Base-by-base conservation (phyloP, 2,888 invertebrate genomes). In the Dasypogon diadema region DNA sequence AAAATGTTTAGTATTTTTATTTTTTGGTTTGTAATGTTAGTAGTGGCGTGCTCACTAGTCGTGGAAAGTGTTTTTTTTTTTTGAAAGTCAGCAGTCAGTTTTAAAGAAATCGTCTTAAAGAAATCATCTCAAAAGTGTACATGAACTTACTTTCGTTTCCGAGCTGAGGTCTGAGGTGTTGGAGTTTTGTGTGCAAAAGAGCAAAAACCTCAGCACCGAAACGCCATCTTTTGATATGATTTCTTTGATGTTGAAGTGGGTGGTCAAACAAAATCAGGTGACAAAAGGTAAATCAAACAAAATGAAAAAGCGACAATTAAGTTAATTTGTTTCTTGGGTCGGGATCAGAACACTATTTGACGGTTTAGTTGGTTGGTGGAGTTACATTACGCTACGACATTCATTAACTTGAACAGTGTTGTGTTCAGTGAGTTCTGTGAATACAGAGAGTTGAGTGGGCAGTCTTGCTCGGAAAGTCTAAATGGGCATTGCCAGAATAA, bases 381-480 rank as follows among this genome's bases (percentile, higher is more conserved):
- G 37, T 37, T 60, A 16, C 37, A 37, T 18, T 48, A 68, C 65
- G 24, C 65, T 68, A 68, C 65, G 24, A 48, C 54, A 70, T 70
- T 70, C 70, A 48, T 54, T 22, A 68, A 70, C 24, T 70, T 54
- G 54, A 70, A 70, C 22, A 54, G 51, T 70, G 70, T 70, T 70
- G 70, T 70, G 70, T 70, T 70, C 70, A 54, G 70, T 70, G 70
- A 70, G 54, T 70, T 70, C 34, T 70, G 54, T 70, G 30, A 70
- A 46, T 68, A 70, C 54, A 70, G 70, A 54, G 48, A 48, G 10
- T 68, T 46, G 48, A 68, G 68, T 48, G 51, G 51, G 48, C 54
- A 70, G 34, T 30, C 18, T 51, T 51, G 18, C 16, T 30, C 21
- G 16, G 55, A 34, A 37, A 21, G 14, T 73, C 56, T 56, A 73